Evolutionary conservation across 2,113 vertebrate species (phyloP).

Genomic region (Stigmatopora nigra): DNA sequence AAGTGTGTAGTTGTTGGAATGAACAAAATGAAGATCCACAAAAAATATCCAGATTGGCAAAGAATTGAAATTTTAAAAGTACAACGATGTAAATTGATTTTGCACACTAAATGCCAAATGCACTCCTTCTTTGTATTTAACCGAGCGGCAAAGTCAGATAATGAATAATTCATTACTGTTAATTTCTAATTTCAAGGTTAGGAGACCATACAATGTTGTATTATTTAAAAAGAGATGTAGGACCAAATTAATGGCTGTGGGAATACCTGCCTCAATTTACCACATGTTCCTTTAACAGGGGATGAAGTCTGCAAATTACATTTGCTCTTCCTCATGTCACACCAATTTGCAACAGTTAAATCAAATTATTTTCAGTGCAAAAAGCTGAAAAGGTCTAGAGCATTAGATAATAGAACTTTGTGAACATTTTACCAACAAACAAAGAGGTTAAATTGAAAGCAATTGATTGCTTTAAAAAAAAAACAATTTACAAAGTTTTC

Average conservation of each 20-base stretch:
- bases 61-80: background rate
- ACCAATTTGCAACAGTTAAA: background rate
- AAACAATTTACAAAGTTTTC: too few relatives aligned
- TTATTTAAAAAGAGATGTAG: slow-evolving; percentile 7
- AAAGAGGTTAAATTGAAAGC: background rate
- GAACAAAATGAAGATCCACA: background rate
- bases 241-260: background rate
- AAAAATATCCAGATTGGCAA: background rate
- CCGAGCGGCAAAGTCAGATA: background rate
- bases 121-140: background rate
- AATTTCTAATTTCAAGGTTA: slow-evolving; percentile 10
- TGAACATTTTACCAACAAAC: background rate
- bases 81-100: background rate
- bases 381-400: background rate
- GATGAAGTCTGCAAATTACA: background rate
- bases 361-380: background rate
- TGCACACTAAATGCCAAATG: background rate
- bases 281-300: background rate
- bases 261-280: slow-evolving; percentile 1
- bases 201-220: slow-evolving; percentile 1
- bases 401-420: background rate
- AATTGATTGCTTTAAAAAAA: too few relatives aligned
- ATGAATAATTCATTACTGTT: slow-evolving; percentile 5
- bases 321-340: background rate
- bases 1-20: background rate